phyloP scores from a whole-genome alignment of 2,113 vertebrate species.

The Rhipidura dahli region DNA sequence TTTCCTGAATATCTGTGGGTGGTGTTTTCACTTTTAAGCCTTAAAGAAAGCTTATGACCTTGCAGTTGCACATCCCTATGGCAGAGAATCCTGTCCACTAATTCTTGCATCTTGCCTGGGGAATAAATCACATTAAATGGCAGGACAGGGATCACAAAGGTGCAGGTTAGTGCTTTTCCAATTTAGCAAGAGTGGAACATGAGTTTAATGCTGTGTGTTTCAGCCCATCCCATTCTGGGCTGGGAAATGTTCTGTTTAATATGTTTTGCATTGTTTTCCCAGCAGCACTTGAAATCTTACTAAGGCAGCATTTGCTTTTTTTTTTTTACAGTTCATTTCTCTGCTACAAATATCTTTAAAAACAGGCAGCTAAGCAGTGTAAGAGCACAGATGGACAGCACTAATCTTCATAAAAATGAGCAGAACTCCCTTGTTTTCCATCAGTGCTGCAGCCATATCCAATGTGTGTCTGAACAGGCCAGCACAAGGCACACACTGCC shows the following conservation, averaged over 20 bases:
- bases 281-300: neutral
- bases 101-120: neutral
- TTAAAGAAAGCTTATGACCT: neutral
- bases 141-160: neutral
- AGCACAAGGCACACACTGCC: neutral
- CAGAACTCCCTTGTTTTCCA: neutral
- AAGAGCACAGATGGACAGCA: neutral
- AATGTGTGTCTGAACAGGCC: neutral
- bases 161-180: neutral
- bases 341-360: neutral
- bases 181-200: neutral
- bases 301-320: neutral
- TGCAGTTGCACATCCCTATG: neutral
- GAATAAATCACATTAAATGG: neutral
- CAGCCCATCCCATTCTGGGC: neutral
- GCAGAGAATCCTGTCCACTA: neutral
- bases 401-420: neutral
- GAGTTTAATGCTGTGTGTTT: neutral
- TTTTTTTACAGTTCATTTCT: neutral
- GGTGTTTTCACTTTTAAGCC: neutral
- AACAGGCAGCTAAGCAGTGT: neutral
- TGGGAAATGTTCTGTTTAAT: neutral
- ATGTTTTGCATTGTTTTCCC: neutral
- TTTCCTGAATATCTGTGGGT: neutral
- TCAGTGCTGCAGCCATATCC: neutral